phyloP scores from a whole-genome alignment of 2,797 vertebrate genomes.

The Pelochelys cantorii region DNA sequence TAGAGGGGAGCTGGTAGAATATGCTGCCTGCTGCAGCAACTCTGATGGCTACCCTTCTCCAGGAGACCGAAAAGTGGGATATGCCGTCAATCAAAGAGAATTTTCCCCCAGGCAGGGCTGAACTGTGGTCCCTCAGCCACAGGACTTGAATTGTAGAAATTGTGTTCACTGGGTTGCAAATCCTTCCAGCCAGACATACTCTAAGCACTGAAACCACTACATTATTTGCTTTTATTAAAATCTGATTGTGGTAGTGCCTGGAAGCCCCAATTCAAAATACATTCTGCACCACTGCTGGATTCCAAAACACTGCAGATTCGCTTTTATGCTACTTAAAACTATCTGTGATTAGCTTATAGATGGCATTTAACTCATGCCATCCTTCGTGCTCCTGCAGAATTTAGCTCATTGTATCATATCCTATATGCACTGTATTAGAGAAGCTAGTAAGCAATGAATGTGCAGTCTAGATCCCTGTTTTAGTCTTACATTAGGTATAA shows the following conservation, averaged over 20 bases:
- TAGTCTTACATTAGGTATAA: neutral
- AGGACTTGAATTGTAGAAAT: neutral
- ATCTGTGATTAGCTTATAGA: neutral
- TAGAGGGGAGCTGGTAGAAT: neutral
- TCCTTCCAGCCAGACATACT: neutral
- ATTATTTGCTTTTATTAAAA: neutral
- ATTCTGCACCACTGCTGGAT: constrained; percentile 2
- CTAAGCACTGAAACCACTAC: neutral
- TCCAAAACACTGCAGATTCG: neutral
- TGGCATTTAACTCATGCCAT: neutral
- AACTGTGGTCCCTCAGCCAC: neutral
- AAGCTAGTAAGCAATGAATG: neutral
- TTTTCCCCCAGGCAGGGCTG: neutral
- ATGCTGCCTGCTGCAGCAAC: neutral
- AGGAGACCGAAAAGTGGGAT: neutral
- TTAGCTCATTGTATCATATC: neutral
- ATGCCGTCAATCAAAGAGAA: neutral
- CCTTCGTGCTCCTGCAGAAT: neutral
- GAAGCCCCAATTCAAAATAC: neutral
- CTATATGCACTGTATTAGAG: neutral
- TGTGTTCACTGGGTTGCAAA: neutral
- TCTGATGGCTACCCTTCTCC: neutral
- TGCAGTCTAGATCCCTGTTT: neutral
- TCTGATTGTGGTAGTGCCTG: neutral
- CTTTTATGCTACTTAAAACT: neutral